Evolutionary conservation across 2,888 invertebrate species (phyloP).

Genomic region (Exephanes ischioxanthus): DNA sequence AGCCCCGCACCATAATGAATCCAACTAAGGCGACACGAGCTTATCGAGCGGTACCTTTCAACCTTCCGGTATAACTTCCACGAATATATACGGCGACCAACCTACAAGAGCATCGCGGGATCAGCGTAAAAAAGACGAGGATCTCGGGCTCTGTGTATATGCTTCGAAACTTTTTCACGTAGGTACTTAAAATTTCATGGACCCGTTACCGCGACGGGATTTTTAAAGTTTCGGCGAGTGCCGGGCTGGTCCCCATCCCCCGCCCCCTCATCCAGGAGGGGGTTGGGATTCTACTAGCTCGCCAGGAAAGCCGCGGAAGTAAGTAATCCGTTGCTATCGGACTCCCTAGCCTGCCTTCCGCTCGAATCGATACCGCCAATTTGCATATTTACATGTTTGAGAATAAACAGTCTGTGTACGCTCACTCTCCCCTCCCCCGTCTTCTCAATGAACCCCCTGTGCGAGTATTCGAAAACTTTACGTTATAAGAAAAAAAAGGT

Average conservation of each 20-base stretch:
- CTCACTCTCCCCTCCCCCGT: neutral
- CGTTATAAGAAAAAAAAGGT: too few relatives aligned
- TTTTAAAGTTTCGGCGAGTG: conserved; percentile 55
- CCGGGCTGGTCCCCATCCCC: conserved; percentile 3
- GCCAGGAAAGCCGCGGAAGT: conserved; percentile 10
- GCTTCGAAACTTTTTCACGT: conserved; percentile 62
- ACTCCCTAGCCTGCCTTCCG: neutral
- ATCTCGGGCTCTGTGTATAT: conserved; percentile 9
- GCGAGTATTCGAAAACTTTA: neutral
- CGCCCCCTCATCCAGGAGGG: neutral
- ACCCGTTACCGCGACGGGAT: conserved; percentile 65
- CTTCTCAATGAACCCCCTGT: neutral
- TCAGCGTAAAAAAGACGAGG: neutral
- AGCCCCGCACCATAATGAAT: conserved; percentile 4
- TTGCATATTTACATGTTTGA: conserved; percentile 38
- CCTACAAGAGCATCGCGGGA: conserved; percentile 1
- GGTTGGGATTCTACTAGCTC: neutral
- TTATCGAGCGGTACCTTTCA: conserved; percentile 25
- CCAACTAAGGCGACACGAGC: conserved; percentile 26
- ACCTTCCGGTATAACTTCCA: neutral
- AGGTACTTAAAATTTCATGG: conserved; percentile 70
- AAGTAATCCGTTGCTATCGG: conserved; percentile 32
- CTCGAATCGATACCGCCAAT: conserved; percentile 42
- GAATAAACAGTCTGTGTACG: conserved; percentile 19
- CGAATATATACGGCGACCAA: neutral